Evolutionary conservation across 2,888 invertebrate genomes (phyloP), one percentile per base, ranked within the genome.

Genomic region (Coleophora deauratella): DNA sequence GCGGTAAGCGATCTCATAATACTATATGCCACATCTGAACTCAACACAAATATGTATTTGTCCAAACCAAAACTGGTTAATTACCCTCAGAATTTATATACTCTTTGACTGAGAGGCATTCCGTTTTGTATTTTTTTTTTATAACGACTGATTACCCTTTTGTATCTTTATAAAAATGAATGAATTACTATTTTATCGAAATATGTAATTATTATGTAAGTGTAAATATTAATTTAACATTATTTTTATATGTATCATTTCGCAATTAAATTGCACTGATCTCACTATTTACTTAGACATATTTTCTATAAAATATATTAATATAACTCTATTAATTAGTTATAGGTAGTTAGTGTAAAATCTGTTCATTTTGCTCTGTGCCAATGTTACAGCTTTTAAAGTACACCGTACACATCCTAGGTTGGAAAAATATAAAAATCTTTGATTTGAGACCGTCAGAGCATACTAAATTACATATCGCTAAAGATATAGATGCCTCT

Each of bases 31-130:
- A 41, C 27, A 51, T 51, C 51, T 54, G 54, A 40, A 52, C 50
- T 52, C 55, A 62, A 67, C 59, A 21, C 21, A 6, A 21, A 21
- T 21, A 21, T 21, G 21, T 21, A 21, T n/a, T n/a, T n/a, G n/a
- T n/a, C n/a, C n/a, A n/a, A n/a, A n/a, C n/a, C n/a, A n/a, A 21
- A 21, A 21, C 21, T 21, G 21, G 15, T 35, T 41, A 44, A 39
- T 15, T 38, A 42, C 33, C 37, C 35, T 27, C 21, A 38, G 54
- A 49, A 57, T 57, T 61, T 59, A 52, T 47, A 58, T 62, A 64
- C 53, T 66, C 58, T n/a, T n/a, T n/a, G n/a, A n/a, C n/a, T 65
- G 53, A 62, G 57, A 60, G 52, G 50, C 57, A 62, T 66, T 67
- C 55, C 57, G 52, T 57, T 53, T 51, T 40, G 36, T 49, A 41